Percentiles rank a stretch among this genome's conserved stretches.
These are phyloP conservation scores for Yponomeuta cagnagella DNA, from an alignment of 2,888 invertebrate genomes.

Conservation along the genomic window DNA sequence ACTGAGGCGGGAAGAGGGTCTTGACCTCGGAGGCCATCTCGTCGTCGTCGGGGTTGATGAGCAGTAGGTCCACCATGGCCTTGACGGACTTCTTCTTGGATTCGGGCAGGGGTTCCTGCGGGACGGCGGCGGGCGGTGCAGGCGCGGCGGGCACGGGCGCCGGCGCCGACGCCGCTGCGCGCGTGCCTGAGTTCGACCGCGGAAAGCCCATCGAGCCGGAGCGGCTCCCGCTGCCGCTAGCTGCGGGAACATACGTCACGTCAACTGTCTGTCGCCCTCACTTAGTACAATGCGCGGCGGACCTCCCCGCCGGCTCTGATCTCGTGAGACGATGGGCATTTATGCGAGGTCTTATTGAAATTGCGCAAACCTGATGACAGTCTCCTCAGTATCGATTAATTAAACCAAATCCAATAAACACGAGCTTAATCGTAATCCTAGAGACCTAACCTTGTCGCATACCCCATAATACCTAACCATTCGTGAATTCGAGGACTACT, in stretches of 20 bases:
- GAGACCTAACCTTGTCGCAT: too few relatives aligned
- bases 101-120: slow-evolving; percentile 50
- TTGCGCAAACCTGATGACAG: neutral
- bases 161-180: slow-evolving; percentile 31
- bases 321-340: neutral
- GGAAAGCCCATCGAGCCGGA: slow-evolving; percentile 49
- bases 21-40: slow-evolving; percentile 50
- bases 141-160: slow-evolving; percentile 27
- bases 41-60: slow-evolving; percentile 47
- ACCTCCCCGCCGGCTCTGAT: too few relatives aligned
- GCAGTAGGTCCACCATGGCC: slow-evolving; percentile 44
- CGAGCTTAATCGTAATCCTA: too few relatives aligned
- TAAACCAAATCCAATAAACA: too few relatives aligned
- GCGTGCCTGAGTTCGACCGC: slow-evolving; percentile 47
- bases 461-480: too few relatives aligned
- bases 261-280: too few relatives aligned
- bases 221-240: slow-evolving; percentile 38
- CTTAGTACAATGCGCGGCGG: too few relatives aligned
- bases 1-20: slow-evolving; percentile 42
- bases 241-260: slow-evolving; percentile 20
- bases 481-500: too few relatives aligned
- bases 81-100: slow-evolving; percentile 50
- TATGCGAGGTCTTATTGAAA: too few relatives aligned
- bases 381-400: neutral
- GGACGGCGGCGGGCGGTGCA: slow-evolving; percentile 27